A percentile compares a stretch with the other conserved stretches of the same genome.
phyloP scores from a whole-genome alignment of 30 jellyfish, hydroid and myxozoan genomes.

The Clytia hemisphaerica region DNA sequence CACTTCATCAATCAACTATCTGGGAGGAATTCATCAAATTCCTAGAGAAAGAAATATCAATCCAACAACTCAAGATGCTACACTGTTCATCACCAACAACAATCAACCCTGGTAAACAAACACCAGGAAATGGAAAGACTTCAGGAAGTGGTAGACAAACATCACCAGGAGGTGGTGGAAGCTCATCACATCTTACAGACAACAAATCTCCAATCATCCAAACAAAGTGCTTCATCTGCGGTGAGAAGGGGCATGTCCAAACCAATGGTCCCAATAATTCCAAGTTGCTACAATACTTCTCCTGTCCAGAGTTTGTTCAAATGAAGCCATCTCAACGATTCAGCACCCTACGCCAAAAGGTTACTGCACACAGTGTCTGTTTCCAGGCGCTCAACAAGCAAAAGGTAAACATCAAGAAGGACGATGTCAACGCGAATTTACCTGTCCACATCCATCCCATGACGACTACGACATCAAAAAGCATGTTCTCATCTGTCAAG shows the following conservation, averaged over 20 bases:
- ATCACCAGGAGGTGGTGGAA: no score
- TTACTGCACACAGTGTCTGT: constrained; percentile 13
- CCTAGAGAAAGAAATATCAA: background rate
- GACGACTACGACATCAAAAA: background rate
- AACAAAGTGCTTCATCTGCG: constrained; percentile 17
- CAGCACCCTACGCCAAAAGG: background rate
- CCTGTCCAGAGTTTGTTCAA: constrained; percentile 5
- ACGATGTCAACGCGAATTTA: constrained; percentile 10
- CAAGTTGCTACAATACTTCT: constrained; percentile 10
- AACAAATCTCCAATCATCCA: background rate
- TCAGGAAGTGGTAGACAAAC: no score
- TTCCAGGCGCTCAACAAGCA: constrained; percentile 8
- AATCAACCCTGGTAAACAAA: no score
- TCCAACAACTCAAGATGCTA: constrained; percentile 7
- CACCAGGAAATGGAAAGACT: no score
- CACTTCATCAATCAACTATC: background rate
- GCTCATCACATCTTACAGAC: no score
- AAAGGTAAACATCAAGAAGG: constrained; percentile 15
- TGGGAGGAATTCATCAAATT: background rate
- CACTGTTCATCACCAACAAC: no score
- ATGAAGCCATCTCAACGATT: constrained; percentile 15
- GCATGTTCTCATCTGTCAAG: constrained; percentile 9
- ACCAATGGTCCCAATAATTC: constrained; percentile 11
- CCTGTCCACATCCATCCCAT: constrained; percentile 29
- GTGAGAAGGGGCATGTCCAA: constrained; percentile 10